A percentile compares a stretch with the other conserved stretches of the same genome.
phyloP scores from a whole-genome alignment of 2,888 invertebrate species.

The Epistrophe grossulariae region DNA sequence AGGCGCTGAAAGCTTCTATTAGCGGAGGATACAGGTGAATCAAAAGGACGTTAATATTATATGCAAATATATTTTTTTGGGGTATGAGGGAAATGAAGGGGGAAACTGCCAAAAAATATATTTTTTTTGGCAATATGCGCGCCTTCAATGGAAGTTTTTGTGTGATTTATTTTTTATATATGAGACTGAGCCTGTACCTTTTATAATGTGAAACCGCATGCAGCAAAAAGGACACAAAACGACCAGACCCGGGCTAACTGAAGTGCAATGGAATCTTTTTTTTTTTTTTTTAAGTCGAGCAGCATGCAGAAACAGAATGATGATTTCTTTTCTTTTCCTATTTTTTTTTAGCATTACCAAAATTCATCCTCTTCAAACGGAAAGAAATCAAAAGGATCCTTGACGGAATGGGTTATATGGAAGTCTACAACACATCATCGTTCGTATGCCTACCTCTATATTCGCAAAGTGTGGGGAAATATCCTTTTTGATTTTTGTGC shows the following conservation, averaged over 20 bases:
- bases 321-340: conserved; percentile 26
- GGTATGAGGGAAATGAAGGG: neutral
- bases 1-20: conserved; percentile 49
- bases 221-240: conserved; percentile 65
- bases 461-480: neutral
- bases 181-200: conserved; percentile 10
- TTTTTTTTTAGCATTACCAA: conserved; percentile 47
- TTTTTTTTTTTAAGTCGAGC: conserved; percentile 17
- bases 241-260: conserved; percentile 36
- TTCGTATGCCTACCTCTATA: neutral
- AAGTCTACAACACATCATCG: conserved; percentile 52
- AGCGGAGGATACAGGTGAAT: conserved; percentile 55
- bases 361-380: conserved; percentile 67
- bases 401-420: conserved; percentile 32
- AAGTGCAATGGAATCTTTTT: conserved; percentile 71
- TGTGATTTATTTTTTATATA: too few relatives aligned
- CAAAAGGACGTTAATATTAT: conserved; percentile 49
- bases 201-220: conserved; percentile 53
- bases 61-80: neutral
- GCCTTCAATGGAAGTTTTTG: conserved; percentile 23
- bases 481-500: conserved; percentile 48
- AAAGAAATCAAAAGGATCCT: conserved; percentile 66
- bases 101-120: conserved; percentile 52
- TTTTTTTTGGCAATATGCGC: conserved; percentile 61
- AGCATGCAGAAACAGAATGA: conserved; percentile 31